Percentiles rank a stretch among this genome's conserved stretches.
phyloP scores from a whole-genome alignment of 2,797 vertebrate genomes.

The Alosa sapidissima region DNA sequence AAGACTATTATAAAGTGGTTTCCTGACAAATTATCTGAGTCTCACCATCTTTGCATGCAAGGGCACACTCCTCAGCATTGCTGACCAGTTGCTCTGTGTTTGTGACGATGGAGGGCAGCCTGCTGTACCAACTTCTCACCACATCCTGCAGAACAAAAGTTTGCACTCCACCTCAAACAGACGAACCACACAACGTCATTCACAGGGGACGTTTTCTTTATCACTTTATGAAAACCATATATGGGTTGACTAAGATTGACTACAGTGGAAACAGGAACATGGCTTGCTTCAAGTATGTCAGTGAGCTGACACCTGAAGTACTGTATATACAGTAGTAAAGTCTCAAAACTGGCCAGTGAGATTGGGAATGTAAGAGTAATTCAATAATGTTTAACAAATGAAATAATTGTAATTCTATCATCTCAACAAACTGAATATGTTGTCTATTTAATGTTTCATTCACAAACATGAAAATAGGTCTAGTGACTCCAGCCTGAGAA shows the following conservation, averaged over 20 bases:
- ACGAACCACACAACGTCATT: neutral
- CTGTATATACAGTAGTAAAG: neutral
- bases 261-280: neutral
- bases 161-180: neutral
- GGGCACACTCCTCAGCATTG: conserved; percentile 82
- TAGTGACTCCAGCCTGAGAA: neutral
- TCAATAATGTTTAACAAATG: neutral
- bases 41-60: conserved; percentile 81
- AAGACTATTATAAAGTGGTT: too few species aligned
- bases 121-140: conserved; percentile 91
- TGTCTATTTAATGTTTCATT: neutral
- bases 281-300: neutral
- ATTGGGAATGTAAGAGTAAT: too few species aligned
- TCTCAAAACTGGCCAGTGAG: neutral
- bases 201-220: neutral
- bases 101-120: conserved; percentile 78
- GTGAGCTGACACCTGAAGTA: neutral
- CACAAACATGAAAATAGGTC: neutral
- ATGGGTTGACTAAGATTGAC: too few species aligned
- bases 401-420: neutral
- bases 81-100: conserved; percentile 79
- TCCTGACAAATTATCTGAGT: neutral
- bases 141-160: conserved; percentile 78
- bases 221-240: neutral
- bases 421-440: neutral